Evolutionary conservation across 2,113 vertebrate species (phyloP).

Genomic region (Sialia sialis): DNA sequence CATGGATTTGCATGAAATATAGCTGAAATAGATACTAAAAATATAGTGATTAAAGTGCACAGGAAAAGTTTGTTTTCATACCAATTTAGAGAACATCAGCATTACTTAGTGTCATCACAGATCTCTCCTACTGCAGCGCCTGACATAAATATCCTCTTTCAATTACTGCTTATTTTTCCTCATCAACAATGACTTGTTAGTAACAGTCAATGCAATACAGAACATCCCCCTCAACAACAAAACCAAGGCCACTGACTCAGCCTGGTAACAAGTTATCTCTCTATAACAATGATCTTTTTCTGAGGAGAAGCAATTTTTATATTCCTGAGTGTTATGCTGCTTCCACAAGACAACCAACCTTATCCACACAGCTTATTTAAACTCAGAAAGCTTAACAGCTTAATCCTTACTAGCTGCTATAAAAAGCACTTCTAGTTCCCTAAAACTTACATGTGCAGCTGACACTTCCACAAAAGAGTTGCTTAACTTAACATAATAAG

Average conservation of each 20-base stretch:
- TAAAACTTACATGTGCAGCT: neutral
- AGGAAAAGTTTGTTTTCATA: neutral
- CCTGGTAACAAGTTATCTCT: neutral
- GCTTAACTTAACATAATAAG: neutral
- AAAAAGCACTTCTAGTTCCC: neutral
- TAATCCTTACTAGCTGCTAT: neutral
- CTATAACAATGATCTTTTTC: neutral
- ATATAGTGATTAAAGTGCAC: neutral
- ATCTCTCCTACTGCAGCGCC: neutral
- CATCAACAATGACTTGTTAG: neutral
- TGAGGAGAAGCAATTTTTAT: neutral
- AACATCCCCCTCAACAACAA: neutral
- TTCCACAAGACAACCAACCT: neutral
- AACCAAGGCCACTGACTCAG: slow-evolving; percentile 18
- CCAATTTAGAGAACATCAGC: neutral
- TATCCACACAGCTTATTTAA: neutral
- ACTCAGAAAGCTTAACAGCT: neutral
- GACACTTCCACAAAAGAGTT: neutral
- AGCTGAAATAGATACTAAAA: neutral
- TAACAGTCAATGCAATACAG: neutral
- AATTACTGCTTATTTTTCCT: neutral
- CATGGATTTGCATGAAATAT: neutral
- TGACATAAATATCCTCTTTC: neutral
- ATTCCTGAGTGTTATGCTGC: neutral
- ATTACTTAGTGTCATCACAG: neutral